Conservation (phyloP, 2,797 vertebrate genomes). For the Scomberomorus guttatus region DNA sequence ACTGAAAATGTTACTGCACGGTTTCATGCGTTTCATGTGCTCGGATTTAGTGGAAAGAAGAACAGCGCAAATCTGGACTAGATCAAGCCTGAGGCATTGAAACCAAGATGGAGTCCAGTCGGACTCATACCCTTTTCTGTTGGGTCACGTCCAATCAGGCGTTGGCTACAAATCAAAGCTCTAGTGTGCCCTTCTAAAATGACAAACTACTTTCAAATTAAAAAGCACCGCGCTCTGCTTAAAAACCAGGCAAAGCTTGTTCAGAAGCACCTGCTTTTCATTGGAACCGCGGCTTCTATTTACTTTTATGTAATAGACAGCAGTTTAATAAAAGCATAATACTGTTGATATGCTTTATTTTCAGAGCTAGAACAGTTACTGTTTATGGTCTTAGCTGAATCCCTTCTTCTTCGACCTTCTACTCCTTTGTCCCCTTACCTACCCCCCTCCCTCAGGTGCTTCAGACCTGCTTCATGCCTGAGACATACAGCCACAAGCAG, state of each 20-base stretch:
- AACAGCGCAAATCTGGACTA: slow-evolving; percentile 32
- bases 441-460: slow-evolving; percentile 71
- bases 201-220: slow-evolving; percentile 37
- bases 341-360: slow-evolving; percentile 47
- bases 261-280: slow-evolving; percentile 50
- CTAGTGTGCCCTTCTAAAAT: slow-evolving; percentile 13
- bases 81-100: slow-evolving; percentile 38
- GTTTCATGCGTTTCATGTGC: slow-evolving; percentile 32
- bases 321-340: slow-evolving; percentile 39
- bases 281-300: slow-evolving; percentile 48
- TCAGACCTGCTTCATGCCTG: slow-evolving; percentile 68
- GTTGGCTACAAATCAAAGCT: slow-evolving; percentile 60
- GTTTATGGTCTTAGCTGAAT: slow-evolving; percentile 24
- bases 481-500: slow-evolving; percentile 78
- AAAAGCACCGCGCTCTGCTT: slow-evolving; percentile 25
- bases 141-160: slow-evolving; percentile 54
- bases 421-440: neutral
- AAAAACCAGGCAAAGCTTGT: slow-evolving; percentile 12
- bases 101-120: slow-evolving; percentile 39
- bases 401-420: slow-evolving; percentile 26
- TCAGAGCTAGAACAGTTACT: slow-evolving; percentile 17
- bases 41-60: slow-evolving; percentile 16
- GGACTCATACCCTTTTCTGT: slow-evolving; percentile 4
- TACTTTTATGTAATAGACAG: slow-evolving; percentile 40
- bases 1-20: slow-evolving; percentile 16